Evolutionary conservation across 2,888 invertebrate genomes (phyloP).

Genomic region (Hypolimnas misippus): DNA sequence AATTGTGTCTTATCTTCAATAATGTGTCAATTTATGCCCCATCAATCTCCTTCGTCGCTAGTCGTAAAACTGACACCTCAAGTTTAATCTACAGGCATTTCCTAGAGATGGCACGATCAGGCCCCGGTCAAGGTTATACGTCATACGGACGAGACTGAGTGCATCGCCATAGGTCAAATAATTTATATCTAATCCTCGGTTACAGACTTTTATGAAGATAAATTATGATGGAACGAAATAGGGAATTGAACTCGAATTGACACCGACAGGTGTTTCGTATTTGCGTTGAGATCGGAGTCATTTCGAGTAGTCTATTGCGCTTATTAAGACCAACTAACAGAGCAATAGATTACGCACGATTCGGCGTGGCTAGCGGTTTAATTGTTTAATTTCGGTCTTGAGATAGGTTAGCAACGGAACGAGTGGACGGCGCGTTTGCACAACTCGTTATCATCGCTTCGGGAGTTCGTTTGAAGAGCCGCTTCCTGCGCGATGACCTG

Average conservation of each 20-base stretch:
- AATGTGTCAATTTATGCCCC: slow-evolving; percentile 23
- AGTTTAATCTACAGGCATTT: slow-evolving; percentile 22
- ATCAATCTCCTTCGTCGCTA: slow-evolving; percentile 27
- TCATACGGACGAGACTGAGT: not conserved
- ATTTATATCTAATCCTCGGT: not conserved
- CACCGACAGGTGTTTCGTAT: slow-evolving; percentile 41
- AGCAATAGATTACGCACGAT: slow-evolving; percentile 43
- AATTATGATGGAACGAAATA: slow-evolving; percentile 1
- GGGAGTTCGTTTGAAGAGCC: slow-evolving; percentile 65
- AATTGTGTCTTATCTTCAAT: slow-evolving; percentile 22
- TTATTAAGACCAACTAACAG: slow-evolving; percentile 43
- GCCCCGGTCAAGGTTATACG: slow-evolving; percentile 13
- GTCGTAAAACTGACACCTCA: slow-evolving; percentile 22
- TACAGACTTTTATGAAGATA: slow-evolving; percentile 7
- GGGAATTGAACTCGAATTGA: slow-evolving; percentile 35
- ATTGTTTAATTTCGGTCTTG: slow-evolving; percentile 48
- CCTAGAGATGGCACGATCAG: slow-evolving; percentile 5
- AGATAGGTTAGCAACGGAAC: slow-evolving; percentile 60
- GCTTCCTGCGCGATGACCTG: slow-evolving; percentile 79
- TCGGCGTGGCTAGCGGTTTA: slow-evolving; percentile 33
- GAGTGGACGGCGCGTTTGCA: slow-evolving; percentile 57
- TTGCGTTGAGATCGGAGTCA: slow-evolving; percentile 31
- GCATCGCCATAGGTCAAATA: slow-evolving; percentile 3
- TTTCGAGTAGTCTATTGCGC: slow-evolving; percentile 38
- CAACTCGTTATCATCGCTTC: slow-evolving; percentile 65